Conservation (phyloP, 2,113 vertebrate genomes). For the Phyllostomus hastatus region DNA sequence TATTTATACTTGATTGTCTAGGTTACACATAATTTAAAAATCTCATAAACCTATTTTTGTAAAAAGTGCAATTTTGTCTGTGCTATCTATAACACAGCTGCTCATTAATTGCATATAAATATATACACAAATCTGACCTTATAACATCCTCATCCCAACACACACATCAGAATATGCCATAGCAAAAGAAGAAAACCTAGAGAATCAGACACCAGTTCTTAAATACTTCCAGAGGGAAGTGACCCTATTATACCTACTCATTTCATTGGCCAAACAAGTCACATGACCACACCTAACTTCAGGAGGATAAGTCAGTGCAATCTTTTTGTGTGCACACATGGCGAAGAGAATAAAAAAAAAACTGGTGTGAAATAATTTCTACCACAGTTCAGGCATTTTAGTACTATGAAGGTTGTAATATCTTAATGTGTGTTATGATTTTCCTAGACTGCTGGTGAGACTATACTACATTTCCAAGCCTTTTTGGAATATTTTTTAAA, state of each 20-base stretch:
- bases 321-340: not conserved
- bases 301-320: not conserved
- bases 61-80: not conserved
- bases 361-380: not conserved
- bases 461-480: not conserved
- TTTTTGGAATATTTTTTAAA: not conserved
- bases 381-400: not conserved
- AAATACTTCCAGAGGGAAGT: too few relatives aligned
- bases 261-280: not conserved
- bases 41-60: not conserved
- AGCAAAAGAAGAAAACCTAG: not conserved
- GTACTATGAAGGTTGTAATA: not conserved
- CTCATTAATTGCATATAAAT: too few relatives aligned
- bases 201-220: not conserved
- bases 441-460: not conserved
- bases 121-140: not conserved
- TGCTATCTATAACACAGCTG: not conserved
- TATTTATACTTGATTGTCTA: not conserved
- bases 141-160: not conserved
- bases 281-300: not conserved
- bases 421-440: not conserved
- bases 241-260: rapidly evolving
- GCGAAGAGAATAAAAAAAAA: not conserved
- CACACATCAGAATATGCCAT: not conserved
- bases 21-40: not conserved